phyloP scores from a whole-genome alignment of 2,113 vertebrate species.

The Hemiprocne comata region DNA sequence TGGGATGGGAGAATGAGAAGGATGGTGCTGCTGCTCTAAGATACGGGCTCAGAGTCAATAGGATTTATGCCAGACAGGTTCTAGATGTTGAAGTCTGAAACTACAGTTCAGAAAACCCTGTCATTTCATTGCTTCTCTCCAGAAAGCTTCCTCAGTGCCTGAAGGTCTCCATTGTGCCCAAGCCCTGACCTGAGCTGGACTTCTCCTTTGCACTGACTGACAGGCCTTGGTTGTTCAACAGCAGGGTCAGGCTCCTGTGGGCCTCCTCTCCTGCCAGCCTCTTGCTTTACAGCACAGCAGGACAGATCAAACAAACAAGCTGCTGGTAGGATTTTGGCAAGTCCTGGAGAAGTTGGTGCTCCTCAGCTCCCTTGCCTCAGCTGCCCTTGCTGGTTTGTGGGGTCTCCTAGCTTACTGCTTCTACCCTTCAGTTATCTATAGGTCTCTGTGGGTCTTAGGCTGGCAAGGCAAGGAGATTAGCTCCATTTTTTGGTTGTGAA shows the following conservation, averaged over 20 bases:
- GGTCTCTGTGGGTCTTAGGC: background rate
- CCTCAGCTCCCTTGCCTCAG: background rate
- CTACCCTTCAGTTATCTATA: background rate
- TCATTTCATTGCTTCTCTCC: background rate
- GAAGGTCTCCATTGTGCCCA: background rate
- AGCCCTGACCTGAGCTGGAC: background rate
- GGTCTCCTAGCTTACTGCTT: rapidly evolving
- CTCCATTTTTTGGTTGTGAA: background rate
- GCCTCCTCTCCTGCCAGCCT: background rate
- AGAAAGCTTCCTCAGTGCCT: background rate
- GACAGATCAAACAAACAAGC: background rate
- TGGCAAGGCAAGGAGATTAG: background rate
- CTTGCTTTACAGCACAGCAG: background rate
- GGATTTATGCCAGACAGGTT: background rate
- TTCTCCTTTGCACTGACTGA: background rate
- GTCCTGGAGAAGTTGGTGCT: background rate
- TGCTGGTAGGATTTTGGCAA: background rate
- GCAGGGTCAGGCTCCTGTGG: background rate
- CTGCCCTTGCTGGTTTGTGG: background rate
- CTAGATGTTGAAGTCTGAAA: background rate
- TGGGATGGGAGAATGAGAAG: background rate
- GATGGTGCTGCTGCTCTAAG: background rate
- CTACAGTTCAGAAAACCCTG: background rate
- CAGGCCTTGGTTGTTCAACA: background rate
- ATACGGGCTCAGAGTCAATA: background rate